Evolutionary conservation across 2,888 invertebrate species (phyloP).

Genomic region (Diarsia dahlii): DNA sequence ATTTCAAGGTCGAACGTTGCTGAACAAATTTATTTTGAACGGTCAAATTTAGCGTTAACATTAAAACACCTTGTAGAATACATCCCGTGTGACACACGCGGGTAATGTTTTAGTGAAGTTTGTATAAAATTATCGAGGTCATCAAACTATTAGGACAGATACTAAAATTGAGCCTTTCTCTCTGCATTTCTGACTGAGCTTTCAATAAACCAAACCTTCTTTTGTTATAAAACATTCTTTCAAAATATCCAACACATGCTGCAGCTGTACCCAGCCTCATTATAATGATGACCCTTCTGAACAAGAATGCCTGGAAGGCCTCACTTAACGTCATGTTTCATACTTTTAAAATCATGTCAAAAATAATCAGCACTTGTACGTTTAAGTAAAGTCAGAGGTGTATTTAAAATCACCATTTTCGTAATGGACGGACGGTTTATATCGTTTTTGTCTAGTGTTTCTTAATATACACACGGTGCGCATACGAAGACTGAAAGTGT

Average conservation of each 20-base stretch:
- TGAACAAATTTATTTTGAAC: constrained; percentile 84
- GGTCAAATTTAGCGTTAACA: constrained; percentile 76
- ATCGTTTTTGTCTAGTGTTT: constrained; percentile 74
- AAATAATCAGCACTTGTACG: constrained; percentile 17
- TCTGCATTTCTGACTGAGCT: constrained; percentile 5
- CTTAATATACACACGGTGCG: constrained; percentile 76
- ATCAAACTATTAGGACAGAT: constrained; percentile 38
- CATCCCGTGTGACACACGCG: constrained; percentile 69
- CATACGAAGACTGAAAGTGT: constrained; percentile 85
- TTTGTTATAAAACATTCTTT: not conserved
- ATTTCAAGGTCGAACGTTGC: constrained; percentile 85
- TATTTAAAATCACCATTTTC: constrained; percentile 64
- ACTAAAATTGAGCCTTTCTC: constrained; percentile 31
- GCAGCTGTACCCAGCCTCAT: constrained; percentile 15
- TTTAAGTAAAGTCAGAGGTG: constrained; percentile 13
- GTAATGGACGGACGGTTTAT: constrained; percentile 70
- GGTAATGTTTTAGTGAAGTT: constrained; percentile 41
- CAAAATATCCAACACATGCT: not conserved
- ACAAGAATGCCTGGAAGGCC: constrained; percentile 15
- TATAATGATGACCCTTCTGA: not conserved
- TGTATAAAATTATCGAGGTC: constrained; percentile 54
- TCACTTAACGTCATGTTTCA: constrained; percentile 1
- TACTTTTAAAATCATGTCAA: constrained; percentile 7
- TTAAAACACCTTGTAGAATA: constrained; percentile 76
- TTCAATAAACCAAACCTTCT: not conserved